Percentiles rank a stretch among this genome's conserved stretches.
Conservation (phyloP, 2,888 invertebrate genomes). For the Griposia aprilina region DNA sequence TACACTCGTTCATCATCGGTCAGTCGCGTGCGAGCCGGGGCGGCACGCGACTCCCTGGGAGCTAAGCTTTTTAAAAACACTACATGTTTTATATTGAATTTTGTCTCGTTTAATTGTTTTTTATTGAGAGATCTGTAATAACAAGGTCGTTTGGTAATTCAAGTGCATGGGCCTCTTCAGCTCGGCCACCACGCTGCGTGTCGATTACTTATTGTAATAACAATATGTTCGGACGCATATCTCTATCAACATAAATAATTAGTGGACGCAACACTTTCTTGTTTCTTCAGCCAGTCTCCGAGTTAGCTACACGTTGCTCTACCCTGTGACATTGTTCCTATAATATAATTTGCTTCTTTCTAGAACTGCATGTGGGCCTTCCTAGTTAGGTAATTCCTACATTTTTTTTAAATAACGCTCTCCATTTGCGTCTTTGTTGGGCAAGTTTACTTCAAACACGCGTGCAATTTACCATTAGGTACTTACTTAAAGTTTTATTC, state of each 20-base stretch:
- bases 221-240: not conserved
- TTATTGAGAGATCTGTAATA: constrained; percentile 37
- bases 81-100: constrained; percentile 65
- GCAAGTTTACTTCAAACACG: not conserved
- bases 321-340: not conserved
- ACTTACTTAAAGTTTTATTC: not conserved
- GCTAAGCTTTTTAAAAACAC: constrained; percentile 73
- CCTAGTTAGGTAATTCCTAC: no score
- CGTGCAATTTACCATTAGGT: not conserved
- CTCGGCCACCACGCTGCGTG: not conserved
- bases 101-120: constrained; percentile 48
- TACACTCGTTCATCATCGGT: constrained; percentile 81
- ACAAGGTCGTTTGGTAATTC: constrained; percentile 40
- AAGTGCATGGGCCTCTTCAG: constrained; percentile 22
- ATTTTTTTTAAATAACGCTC: not conserved
- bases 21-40: constrained; percentile 78
- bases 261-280: not conserved
- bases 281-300: not conserved
- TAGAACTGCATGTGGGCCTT: not conserved
- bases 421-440: not conserved
- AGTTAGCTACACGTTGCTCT: not conserved
- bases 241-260: not conserved
- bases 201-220: not conserved
- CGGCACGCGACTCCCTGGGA: constrained; percentile 71
- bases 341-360: not conserved